Base-by-base conservation (phyloP, 1,140 invertebrate genomes). In the Microvelia longipes region DNA sequence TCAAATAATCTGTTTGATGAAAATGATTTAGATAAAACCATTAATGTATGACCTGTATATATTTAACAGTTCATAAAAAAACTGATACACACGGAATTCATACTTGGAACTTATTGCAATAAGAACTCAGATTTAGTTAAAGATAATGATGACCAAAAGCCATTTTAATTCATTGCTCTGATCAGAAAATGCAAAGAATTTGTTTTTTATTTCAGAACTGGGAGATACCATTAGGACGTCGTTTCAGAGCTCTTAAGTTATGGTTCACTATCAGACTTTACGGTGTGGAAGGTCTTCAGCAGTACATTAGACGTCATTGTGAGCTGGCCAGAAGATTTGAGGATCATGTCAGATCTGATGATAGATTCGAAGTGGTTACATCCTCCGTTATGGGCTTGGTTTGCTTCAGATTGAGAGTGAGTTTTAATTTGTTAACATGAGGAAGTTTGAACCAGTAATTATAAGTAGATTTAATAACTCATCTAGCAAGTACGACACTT, bases 211-310 rank as follows among this genome's bases (percentile, higher is more conserved):
- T 76, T n/a, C 78, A 96, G 84, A 91, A 98, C 77, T 96, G 94
- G 92, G 93, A 96, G 81, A 94, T 98, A 75, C 87, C 94, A 14
- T 78, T 98, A 50, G 93, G 94, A 2, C 83, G 94, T 67, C 82
- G 94, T 74, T 98, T 98, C 76, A 85, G 94, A 26, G 87, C 96
- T 0, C 79, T 98, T 2, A 98, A 98, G 79, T 79, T 98, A 1
- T 98, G 96, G 96, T 94, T 96, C 73, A 92, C 94, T 0, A 78
- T 98, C 67, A 84, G 93, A 72, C 82, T 88, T 11, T 89, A 93
- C 73, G 96, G 96, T 0, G 84, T 90, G 1, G 84, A 88, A 73
- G 90, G 91, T 14, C 79, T 98, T 5, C 87, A 91, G 74, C 83
- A 83, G 0, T 85, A 93, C 75, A 89, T 98, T 2, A 82, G 93